Base-by-base conservation (phyloP, 1,140 invertebrate species). In the Fopius arisanus region DNA sequence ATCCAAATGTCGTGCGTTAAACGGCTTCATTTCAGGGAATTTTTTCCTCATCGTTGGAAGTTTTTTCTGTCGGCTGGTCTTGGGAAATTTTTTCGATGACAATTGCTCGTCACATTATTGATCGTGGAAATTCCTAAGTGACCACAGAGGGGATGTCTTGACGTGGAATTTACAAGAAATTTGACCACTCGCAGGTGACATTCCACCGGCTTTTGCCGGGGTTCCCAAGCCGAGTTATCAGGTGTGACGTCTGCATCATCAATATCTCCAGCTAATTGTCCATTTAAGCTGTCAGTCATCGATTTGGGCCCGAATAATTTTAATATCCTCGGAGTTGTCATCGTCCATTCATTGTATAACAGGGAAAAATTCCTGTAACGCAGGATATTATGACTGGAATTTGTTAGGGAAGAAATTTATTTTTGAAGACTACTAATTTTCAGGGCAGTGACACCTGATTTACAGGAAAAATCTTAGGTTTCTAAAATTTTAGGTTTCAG, bases 1-100 rank as follows among this genome's bases (percentile, higher is more conserved):
- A 67, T 31, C 48, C 43, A 72, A 75, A 67, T 75, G 67, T 71
- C 74, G 74, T 71, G 74, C 26, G 59, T 37, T 72, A 68, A 28
- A 75, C 9, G 10, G 19, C 26, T 59, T 59, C 23, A 21, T 4
- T 59, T 59, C 14, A 59, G 23, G 23, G 10, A 26, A 2, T 59
- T 59, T 59, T 59, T 59, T 28, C 10, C 19, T 23, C 21, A 26
- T 59, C 19, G 14, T 16, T 19, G 14, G 43, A 14, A 48, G 5
- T 19, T 48, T 48, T 48, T 19, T 5, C 16, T 37, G 1, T 10
- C 7, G 33, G 1, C 1, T 37, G 33, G 33, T 10, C 9, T 10
- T 37, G n/a, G 16, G 43, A 48, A 48, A 48, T 19, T 48, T 48
- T 19, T 19, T 16, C 16, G 43, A 48, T 14, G n/a, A n/a, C n/a